Evolutionary conservation across 92 coral and sea anemone genomes (phyloP).

Genomic region (Palythoa heliodiscus): DNA sequence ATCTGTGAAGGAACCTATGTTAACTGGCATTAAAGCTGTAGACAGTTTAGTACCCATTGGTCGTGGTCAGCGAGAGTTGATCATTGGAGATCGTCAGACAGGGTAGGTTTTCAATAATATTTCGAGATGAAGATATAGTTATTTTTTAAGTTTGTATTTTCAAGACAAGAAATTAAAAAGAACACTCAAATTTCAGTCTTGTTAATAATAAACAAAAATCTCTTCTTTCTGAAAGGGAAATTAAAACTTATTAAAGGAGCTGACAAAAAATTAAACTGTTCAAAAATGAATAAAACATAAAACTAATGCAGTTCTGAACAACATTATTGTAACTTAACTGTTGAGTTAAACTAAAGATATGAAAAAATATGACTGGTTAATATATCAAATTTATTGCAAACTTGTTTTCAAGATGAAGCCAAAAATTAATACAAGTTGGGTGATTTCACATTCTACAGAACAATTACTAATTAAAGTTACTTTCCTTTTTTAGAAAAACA

Average conservation of each 20-base stretch:
- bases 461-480: background rate
- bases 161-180: background rate
- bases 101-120: conserved; percentile 64
- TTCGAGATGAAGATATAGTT: background rate
- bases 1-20: conserved; percentile 99
- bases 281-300: too few species aligned
- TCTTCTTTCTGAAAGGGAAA: too few species aligned
- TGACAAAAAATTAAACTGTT: too few species aligned
- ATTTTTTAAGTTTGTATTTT: background rate
- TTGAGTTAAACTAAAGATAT: too few species aligned
- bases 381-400: too few species aligned
- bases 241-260: too few species aligned
- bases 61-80: conserved; percentile 99
- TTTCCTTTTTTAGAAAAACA: conserved; percentile 74
- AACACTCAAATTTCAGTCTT: background rate
- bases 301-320: too few species aligned
- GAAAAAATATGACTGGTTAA: too few species aligned
- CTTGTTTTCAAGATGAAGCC: background rate
- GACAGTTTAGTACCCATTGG: conserved; percentile 99
- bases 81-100: conserved; percentile 99
- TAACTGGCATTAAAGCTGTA: conserved; percentile 99
- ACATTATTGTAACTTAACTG: too few species aligned
- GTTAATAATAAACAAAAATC: too few species aligned
- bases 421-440: background rate
- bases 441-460: background rate